phyloP scores from a whole-genome alignment of 2,797 vertebrate genomes.

The Sebastes itinus region DNA sequence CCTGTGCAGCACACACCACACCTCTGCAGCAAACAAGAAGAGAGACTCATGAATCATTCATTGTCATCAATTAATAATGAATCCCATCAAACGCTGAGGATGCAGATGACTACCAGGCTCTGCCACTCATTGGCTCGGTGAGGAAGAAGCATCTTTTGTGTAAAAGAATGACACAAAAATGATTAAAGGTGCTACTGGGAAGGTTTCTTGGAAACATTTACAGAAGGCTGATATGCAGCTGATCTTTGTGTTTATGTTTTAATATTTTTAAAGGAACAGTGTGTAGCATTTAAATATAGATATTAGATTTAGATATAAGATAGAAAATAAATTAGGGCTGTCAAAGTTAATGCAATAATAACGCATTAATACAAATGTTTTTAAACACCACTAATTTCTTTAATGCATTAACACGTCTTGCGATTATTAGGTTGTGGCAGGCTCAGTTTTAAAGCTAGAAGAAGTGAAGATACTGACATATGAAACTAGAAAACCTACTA shows the following conservation, averaged over 20 bases:
- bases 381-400: too few relatives aligned
- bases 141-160: background rate
- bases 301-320: background rate
- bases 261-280: background rate
- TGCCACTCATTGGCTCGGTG: background rate
- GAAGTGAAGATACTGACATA: too few relatives aligned
- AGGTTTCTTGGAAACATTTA: background rate
- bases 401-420: too few relatives aligned
- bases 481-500: too few relatives aligned
- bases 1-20: conserved; percentile 51
- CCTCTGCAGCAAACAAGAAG: conserved; percentile 47
- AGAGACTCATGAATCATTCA: conserved; percentile 73
- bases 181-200: background rate
- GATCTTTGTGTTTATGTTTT: background rate
- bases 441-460: too few relatives aligned
- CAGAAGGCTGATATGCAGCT: background rate
- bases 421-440: too few relatives aligned
- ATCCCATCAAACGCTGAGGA: conserved; percentile 38
- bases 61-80: conserved; percentile 67
- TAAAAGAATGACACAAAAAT: background rate
- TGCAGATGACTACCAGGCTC: conserved; percentile 34
- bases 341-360: too few relatives aligned
- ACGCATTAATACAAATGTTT: too few relatives aligned
- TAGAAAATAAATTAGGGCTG: background rate
- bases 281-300: too few relatives aligned